Evolutionary conservation across 1,140 invertebrate species (phyloP), one percentile per base, ranked within the genome.

Genomic region (Lutraria rhynchaena): DNA sequence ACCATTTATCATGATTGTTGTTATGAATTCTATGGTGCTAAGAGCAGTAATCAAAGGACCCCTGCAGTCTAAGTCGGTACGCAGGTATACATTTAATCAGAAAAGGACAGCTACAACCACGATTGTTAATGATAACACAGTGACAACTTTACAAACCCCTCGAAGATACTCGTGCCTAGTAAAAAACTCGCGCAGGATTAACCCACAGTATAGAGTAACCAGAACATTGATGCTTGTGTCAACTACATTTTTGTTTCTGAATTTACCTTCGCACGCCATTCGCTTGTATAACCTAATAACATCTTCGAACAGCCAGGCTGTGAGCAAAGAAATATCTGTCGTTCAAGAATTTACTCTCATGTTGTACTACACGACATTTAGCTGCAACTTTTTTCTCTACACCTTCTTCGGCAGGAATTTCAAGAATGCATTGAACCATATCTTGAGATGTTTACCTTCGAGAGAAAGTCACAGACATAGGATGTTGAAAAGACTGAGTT

Each of bases 181-280:
- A 7, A n/a, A 24, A 22, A 63, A 49, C 15, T 5, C 37, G 5
- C 37, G 37, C 5, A 31, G 27, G 15, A 61, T 19, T n/a, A 85
- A 93, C 27, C 94, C 95, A 31, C 95, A 95, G 85, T 92, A 93
- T 9, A 95, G 95, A 87, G 94, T 96, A 22, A 97, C 96, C 2
- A 95, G 95, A 89, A 96, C 96, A 94, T 93, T 97, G 11, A 93
- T 97, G 0, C 92, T 96, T 33, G 95, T 97, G 19, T 97, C 96
- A 0, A 95, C 94, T 1, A 95, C 95, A 0, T 97, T 96, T 89
- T 94, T 97, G 0, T 93, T 94, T 53, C 93, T 96, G 27, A 96
- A 97, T 92, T 90, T 96, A 29, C 96, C 96, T 0, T 84, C 89
- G 15, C 91, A 92, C 85, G 78, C 84, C 51, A 86, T 90, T 15